Evolutionary conservation across 1,140 invertebrate genomes (phyloP).

Genomic region (Drosophila biarmipes): DNA sequence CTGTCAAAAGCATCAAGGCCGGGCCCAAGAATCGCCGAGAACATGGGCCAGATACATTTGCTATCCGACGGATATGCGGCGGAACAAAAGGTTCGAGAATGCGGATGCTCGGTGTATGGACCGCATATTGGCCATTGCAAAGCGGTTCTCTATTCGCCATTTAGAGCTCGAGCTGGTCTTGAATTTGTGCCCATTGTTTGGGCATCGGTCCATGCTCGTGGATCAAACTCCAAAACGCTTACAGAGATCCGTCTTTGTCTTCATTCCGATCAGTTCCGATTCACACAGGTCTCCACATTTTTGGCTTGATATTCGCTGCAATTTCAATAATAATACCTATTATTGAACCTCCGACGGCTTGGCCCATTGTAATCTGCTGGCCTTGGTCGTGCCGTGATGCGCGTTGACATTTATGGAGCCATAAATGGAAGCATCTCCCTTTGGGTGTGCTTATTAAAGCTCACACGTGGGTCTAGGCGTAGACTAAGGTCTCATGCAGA

Average conservation of each 20-base stretch:
- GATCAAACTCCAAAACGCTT: slow-evolving; percentile 12
- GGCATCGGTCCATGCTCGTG: slow-evolving; percentile 12
- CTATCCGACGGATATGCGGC: slow-evolving; percentile 34
- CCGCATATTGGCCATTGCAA: neutral
- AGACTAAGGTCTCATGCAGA: slow-evolving; percentile 18
- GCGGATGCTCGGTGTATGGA: slow-evolving; percentile 37
- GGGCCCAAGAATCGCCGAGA: slow-evolving; percentile 29
- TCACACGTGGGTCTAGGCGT: slow-evolving; percentile 13
- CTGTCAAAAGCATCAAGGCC: slow-evolving; percentile 38
- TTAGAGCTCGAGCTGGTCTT: neutral
- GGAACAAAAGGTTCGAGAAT: slow-evolving; percentile 39
- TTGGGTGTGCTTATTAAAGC: neutral
- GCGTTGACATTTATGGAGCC: slow-evolving; percentile 33
- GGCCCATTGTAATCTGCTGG: slow-evolving; percentile 1
- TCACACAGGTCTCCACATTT: neutral
- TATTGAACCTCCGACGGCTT: neutral
- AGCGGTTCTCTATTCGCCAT: slow-evolving; percentile 18
- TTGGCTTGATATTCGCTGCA: slow-evolving; percentile 18
- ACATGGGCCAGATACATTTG: slow-evolving; percentile 21
- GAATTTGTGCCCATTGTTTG: slow-evolving; percentile 11
- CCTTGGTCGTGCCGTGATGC: slow-evolving; percentile 8
- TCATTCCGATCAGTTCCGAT: neutral
- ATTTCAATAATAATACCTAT: slow-evolving; percentile 47
- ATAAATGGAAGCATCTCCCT: slow-evolving; percentile 20
- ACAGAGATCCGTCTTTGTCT: slow-evolving; percentile 11